Base-by-base conservation (phyloP, 2,113 vertebrate genomes). In the Bombycilla garrulus region DNA sequence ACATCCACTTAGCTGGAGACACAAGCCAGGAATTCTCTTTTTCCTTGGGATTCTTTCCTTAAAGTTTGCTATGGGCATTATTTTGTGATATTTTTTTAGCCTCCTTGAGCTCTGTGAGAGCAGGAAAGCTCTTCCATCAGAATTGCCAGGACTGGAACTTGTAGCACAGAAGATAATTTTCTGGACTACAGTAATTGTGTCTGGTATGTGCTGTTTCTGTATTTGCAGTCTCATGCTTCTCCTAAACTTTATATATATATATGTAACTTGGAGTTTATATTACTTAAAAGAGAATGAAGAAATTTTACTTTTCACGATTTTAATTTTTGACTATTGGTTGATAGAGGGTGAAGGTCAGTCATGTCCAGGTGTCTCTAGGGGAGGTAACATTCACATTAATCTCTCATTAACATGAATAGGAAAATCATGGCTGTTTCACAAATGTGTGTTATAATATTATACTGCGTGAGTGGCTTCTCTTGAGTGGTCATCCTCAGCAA, bases 1-100 rank as follows among this genome's bases (percentile, higher is more conserved):
- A 6, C 0, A 0, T 40, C 3, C 1, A 3, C 25, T 12, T 35
- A 53, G 19, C 36, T 69, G 67, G n/a, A 69, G 58, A 70, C 7
- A 20, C 11, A 15, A 42, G 8, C 12, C 11, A 53, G 25, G 15
- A 72, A 44, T 65, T 93, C 24, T 67, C 16, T 73, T 86, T 40
- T 66, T 58, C 22, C 18, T 51, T 72, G 12, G 17, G 5, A 26
- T 38, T 73, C 50, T 88, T 86, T n/a, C 15, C 12, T 65, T 58
- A 1, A 57, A 48, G 23, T 61, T 80, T 48, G 13, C 4, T 53
- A 13, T 23, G 29, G 25, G 3, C 9, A 15, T 86, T 67, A 18
- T 86, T 81, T 5, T 3, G 12, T 79, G 26, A 21, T 14, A 13
- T 35, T 70, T 54, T 45, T 83, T 33, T 70, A 72, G 1, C 6